A percentile compares a stretch with the other conserved stretches of the same genome.
These are phyloP conservation scores for Sphaeramia orbicularis DNA, from an alignment of 2,797 vertebrate species.

Conservation along the genomic window DNA sequence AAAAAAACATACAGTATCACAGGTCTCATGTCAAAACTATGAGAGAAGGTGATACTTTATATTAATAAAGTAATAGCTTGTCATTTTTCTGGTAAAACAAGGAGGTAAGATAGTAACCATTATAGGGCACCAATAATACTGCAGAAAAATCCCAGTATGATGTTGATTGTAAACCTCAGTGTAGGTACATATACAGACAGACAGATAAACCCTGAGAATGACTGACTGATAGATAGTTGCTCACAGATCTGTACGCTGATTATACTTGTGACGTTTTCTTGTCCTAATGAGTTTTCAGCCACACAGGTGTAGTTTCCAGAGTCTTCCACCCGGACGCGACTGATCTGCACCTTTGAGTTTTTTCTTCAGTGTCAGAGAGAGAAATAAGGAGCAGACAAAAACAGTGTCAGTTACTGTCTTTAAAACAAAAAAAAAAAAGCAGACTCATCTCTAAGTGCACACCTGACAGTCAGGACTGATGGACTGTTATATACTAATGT, in stretches of 20 bases:
- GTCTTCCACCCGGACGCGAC: constrained; percentile 92
- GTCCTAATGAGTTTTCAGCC: constrained; percentile 94
- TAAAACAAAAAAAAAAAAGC: background rate
- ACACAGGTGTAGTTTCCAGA: constrained; percentile 97
- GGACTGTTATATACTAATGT: background rate
- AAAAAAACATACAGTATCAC: too few species aligned
- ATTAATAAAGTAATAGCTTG: too few species aligned
- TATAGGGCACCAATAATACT: too few species aligned
- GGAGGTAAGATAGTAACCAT: too few species aligned
- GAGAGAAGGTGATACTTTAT: too few species aligned
- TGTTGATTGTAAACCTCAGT: too few species aligned
- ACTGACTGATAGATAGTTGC: constrained; percentile 49
- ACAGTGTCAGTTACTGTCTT: constrained; percentile 14
- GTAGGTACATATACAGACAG: background rate
- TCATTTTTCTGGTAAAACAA: too few species aligned
- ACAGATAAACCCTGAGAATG: constrained; percentile 2
- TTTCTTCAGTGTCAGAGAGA: constrained; percentile 83
- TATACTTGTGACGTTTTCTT: constrained; percentile 90
- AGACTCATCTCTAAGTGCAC: constrained; percentile 20
- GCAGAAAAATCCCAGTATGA: too few species aligned
- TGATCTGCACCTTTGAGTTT: constrained; percentile 98
- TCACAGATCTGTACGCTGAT: constrained; percentile 96
- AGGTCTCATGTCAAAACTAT: too few species aligned
- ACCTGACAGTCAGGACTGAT: constrained; percentile 17
- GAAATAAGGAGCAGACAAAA: constrained; percentile 43